A percentile compares a stretch with the other conserved stretches of the same genome.
phyloP scores from a whole-genome alignment of 2,797 vertebrate genomes.

The Gymnoscopelus braueri region DNA sequence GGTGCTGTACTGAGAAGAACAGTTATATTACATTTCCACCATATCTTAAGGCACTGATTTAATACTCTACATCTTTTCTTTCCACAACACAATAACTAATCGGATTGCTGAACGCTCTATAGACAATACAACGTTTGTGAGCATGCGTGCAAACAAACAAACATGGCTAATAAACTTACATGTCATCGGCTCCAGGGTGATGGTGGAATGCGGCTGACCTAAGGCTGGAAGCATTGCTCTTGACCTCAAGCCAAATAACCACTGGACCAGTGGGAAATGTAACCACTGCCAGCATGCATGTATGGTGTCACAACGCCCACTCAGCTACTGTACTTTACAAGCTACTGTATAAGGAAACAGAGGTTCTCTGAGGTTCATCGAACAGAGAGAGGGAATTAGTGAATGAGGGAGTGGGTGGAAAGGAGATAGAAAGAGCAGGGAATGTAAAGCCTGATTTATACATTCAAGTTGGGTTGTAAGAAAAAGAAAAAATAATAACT shows the following conservation, averaged over 20 bases:
- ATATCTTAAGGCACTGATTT: no score
- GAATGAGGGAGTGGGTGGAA: not conserved
- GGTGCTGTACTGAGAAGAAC: no score
- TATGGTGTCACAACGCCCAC: slow-evolving; percentile 1
- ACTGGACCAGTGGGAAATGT: slow-evolving; percentile 51
- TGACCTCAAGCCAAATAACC: slow-evolving; percentile 57
- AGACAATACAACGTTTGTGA: not conserved
- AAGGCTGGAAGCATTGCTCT: slow-evolving; percentile 22
- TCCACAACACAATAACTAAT: no score
- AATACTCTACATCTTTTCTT: no score
- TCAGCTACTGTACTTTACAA: slow-evolving; percentile 44
- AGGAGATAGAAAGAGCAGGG: not conserved
- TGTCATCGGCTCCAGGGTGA: slow-evolving; percentile 17
- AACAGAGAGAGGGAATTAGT: not conserved
- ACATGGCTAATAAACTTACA: slow-evolving; percentile 20
- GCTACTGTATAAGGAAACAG: no score
- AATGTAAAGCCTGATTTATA: no score
- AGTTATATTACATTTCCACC: no score
- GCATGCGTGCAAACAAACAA: slow-evolving; percentile 4
- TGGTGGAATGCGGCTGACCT: slow-evolving; percentile 21
- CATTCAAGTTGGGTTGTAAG: no score
- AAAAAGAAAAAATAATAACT: no score
- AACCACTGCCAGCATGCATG: slow-evolving; percentile 31
- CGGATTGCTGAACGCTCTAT: no score
- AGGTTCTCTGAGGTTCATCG: no score